Conservation (phyloP, 2,888 invertebrate species). For the Eupithecia insigniata region DNA sequence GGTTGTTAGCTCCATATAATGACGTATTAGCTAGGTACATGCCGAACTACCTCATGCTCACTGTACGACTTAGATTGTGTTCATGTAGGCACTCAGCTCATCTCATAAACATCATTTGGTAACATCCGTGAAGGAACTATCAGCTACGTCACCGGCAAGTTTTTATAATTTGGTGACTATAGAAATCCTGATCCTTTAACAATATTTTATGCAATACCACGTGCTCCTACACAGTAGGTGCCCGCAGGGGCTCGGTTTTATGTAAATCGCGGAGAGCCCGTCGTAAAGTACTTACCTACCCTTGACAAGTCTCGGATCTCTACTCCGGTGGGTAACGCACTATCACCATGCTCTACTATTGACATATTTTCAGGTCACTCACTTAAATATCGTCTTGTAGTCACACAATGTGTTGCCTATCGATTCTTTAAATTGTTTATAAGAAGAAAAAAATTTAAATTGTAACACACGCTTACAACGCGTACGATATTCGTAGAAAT, state of each 20-base stretch:
- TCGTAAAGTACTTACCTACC: slow-evolving; percentile 24
- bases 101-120: background rate
- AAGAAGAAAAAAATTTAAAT: too few species aligned
- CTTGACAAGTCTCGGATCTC: slow-evolving; percentile 26
- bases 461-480: background rate
- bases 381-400: background rate
- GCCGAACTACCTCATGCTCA: background rate
- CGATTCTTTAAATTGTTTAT: background rate
- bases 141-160: too few species aligned
- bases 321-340: background rate
- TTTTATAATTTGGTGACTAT: too few species aligned
- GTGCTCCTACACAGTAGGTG: background rate
- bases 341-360: background rate
- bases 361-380: background rate
- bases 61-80: background rate
- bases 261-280: slow-evolving; percentile 19
- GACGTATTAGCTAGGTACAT: background rate
- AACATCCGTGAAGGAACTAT: too few species aligned
- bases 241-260: slow-evolving; percentile 19
- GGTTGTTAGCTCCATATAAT: background rate
- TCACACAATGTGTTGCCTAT: background rate
- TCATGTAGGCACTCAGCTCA: background rate
- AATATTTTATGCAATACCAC: slow-evolving; percentile 20
- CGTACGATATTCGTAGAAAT: background rate
- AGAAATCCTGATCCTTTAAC: too few species aligned